Evolutionary conservation across 1,140 invertebrate genomes (phyloP).

Genomic region (Parapsyche elsis): DNA sequence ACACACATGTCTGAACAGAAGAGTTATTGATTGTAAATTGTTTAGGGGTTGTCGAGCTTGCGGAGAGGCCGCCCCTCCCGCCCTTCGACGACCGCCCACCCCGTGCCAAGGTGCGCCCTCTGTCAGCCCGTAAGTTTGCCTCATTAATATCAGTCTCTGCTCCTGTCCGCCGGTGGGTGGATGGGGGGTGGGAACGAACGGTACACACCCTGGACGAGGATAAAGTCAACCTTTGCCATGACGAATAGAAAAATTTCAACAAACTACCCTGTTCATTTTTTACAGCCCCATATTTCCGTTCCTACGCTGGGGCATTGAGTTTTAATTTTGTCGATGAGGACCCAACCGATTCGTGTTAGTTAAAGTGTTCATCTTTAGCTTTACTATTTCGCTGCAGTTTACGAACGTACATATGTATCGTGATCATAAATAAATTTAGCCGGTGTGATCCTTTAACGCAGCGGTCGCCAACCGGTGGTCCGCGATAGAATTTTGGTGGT

Average conservation of each 20-base stretch:
- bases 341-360: too few relatives aligned
- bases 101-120: conserved; percentile 52
- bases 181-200: background rate
- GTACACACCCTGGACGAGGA: background rate
- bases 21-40: conserved; percentile 58
- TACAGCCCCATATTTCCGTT: too few relatives aligned
- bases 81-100: conserved; percentile 28
- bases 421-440: too few relatives aligned
- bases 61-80: conserved; percentile 28
- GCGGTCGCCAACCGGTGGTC: too few relatives aligned
- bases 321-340: too few relatives aligned
- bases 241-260: background rate
- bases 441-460: too few relatives aligned
- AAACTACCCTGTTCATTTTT: background rate
- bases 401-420: too few relatives aligned
- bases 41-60: conserved; percentile 47
- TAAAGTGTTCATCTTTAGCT: too few relatives aligned
- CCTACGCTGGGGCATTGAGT: too few relatives aligned
- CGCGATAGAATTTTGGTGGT: too few relatives aligned
- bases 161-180: conserved; percentile 41
- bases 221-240: conserved; percentile 34
- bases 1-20: conserved; percentile 56
- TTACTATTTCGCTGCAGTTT: too few relatives aligned
- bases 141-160: conserved; percentile 57
- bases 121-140: conserved; percentile 56